phyloP scores from a whole-genome alignment of 64 coral and sea anemone species.

The Stichodactyla mertensii region DNA sequence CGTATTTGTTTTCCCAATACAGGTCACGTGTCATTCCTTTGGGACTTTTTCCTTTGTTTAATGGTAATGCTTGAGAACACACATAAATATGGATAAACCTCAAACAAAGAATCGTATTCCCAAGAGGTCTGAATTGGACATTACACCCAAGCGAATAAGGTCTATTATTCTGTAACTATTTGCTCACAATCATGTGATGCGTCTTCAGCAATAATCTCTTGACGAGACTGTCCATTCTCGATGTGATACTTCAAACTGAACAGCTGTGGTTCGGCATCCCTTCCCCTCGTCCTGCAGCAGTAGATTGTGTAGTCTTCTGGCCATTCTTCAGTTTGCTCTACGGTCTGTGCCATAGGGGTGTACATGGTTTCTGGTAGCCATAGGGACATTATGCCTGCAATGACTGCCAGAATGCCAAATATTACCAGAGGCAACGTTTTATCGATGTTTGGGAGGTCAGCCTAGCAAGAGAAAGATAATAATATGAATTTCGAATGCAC shows the following conservation, averaged over 20 bases:
- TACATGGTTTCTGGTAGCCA: conserved; percentile 80
- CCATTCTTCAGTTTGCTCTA: conserved; percentile 70
- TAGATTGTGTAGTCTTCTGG: conserved; percentile 66
- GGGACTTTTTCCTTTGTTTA: no score
- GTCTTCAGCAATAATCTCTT: background rate
- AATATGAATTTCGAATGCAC: no score
- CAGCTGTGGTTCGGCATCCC: background rate
- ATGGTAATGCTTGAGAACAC: no score
- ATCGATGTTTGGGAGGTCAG: conserved; percentile 58
- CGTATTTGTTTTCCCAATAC: no score
- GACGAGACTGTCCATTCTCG: background rate
- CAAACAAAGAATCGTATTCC: no score
- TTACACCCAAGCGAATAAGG: no score
- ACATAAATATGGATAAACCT: no score
- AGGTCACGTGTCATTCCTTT: no score
- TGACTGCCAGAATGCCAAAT: conserved; percentile 60
- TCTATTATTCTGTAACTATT: background rate
- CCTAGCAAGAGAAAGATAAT: conserved; percentile 12
- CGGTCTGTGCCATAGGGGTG: conserved; percentile 72
- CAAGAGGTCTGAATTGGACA: no score
- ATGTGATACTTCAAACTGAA: background rate
- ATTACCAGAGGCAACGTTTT: conserved; percentile 73
- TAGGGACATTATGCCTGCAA: conserved; percentile 56
- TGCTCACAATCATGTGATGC: background rate
- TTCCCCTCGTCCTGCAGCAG: conserved; percentile 13